These are phyloP conservation scores for Irena cyanogastra DNA, from an alignment of 2,113 vertebrate species.

Conservation along the genomic window DNA sequence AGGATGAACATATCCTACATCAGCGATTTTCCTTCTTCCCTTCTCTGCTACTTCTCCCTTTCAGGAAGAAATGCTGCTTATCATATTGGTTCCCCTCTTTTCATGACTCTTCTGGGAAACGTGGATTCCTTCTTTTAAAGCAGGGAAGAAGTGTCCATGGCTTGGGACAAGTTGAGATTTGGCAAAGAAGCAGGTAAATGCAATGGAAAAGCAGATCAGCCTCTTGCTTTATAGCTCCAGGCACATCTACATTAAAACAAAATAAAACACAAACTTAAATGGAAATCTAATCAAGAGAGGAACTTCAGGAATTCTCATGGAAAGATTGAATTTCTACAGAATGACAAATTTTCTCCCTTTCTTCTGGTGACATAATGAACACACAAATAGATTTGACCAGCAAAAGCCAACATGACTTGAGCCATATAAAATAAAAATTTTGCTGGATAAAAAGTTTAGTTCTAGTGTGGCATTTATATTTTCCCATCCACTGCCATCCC, in stretches of 20 bases:
- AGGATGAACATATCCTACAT: not conserved
- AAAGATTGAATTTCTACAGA: not conserved
- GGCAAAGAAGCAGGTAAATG: not conserved
- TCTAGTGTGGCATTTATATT: not conserved
- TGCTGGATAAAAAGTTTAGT: not conserved
- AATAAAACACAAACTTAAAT: not conserved
- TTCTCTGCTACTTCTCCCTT: not conserved
- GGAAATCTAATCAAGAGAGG: not conserved
- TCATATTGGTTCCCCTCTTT: not conserved
- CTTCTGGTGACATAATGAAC: not conserved
- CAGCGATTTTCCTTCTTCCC: not conserved
- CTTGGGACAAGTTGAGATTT: not conserved
- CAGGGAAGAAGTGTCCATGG: not conserved
- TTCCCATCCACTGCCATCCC: not conserved
- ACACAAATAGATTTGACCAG: not conserved
- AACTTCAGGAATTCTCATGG: conserved; percentile 2
- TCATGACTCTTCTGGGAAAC: not conserved
- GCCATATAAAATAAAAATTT: not conserved
- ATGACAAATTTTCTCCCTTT: not conserved
- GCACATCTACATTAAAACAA: not conserved
- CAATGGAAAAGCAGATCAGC: not conserved
- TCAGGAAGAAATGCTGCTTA: not conserved
- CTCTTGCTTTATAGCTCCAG: not conserved
- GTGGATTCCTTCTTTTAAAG: not conserved
- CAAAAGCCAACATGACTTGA: not conserved